Evolutionary conservation across 2,888 invertebrate species (phyloP).

Genomic region (Cephus nigrinus): DNA sequence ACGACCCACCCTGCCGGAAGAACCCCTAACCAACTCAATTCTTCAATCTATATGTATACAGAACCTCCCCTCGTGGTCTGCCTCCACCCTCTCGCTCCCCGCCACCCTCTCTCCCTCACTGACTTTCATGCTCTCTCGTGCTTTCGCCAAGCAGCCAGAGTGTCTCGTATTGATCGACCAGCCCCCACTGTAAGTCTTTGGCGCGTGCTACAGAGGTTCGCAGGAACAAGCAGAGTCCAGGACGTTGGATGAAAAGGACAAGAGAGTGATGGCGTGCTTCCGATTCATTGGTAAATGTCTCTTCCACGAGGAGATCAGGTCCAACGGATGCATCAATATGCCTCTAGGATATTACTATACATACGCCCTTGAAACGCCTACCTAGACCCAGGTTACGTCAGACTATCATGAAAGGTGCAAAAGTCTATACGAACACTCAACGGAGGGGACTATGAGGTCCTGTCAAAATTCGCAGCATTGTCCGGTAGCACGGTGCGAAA

Average conservation of each 20-base stretch:
- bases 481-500: too few relatives aligned
- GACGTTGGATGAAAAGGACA: neutral
- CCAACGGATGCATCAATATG: too few relatives aligned
- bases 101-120: slow-evolving; percentile 16
- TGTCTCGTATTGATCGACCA: slow-evolving; percentile 57
- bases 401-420: too few relatives aligned
- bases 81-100: slow-evolving; percentile 3
- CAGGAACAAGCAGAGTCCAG: neutral
- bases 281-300: too few relatives aligned
- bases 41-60: neutral
- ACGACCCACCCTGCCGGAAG: neutral
- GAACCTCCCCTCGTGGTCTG: neutral
- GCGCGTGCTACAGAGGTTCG: neutral
- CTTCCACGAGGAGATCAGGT: too few relatives aligned
- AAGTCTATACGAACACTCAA: too few relatives aligned
- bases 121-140: slow-evolving; percentile 18
- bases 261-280: too few relatives aligned
- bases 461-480: too few relatives aligned
- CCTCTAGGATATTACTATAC: too few relatives aligned
- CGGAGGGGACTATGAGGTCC: too few relatives aligned
- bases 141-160: slow-evolving; percentile 37
- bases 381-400: too few relatives aligned
- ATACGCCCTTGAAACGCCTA: too few relatives aligned
- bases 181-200: slow-evolving; percentile 18
- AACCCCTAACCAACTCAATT: slow-evolving; percentile 20